Conservation (phyloP, 2,113 vertebrate species). For the Chlorodrepanis virens region DNA sequence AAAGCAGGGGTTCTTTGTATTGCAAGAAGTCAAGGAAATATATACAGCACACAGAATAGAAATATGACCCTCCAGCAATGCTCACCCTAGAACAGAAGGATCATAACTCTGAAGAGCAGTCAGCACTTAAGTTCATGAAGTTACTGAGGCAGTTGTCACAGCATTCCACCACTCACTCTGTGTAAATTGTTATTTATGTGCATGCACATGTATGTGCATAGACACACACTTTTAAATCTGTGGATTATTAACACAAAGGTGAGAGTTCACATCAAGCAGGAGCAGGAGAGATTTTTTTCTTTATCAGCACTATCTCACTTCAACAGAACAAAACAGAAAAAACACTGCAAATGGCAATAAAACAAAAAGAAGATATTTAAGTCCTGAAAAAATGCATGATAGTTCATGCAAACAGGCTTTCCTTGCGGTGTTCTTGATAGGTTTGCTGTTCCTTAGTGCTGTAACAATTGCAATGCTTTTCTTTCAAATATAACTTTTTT, state of each 20-base stretch:
- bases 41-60: constrained; percentile 16
- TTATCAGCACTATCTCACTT: neutral
- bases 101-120: constrained; percentile 11
- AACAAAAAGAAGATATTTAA: neutral
- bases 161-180: neutral
- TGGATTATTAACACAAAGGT: neutral
- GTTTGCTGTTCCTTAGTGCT: neutral
- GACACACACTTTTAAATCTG: neutral
- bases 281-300: neutral
- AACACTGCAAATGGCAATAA: neutral
- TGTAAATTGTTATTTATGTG: neutral
- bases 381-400: neutral
- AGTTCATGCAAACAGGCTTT: neutral
- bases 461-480: neutral
- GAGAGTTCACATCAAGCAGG: neutral
- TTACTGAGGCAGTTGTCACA: neutral
- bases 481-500: neutral
- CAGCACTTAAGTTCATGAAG: constrained; percentile 27
- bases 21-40: constrained; percentile 1
- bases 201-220: neutral
- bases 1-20: neutral
- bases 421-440: neutral
- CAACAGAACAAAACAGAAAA: neutral
- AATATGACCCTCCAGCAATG: constrained; percentile 2
- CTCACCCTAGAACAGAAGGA: constrained; percentile 21